phyloP scores from a whole-genome alignment of 2,797 vertebrate species.

The Malacoctenus gilli region DNA sequence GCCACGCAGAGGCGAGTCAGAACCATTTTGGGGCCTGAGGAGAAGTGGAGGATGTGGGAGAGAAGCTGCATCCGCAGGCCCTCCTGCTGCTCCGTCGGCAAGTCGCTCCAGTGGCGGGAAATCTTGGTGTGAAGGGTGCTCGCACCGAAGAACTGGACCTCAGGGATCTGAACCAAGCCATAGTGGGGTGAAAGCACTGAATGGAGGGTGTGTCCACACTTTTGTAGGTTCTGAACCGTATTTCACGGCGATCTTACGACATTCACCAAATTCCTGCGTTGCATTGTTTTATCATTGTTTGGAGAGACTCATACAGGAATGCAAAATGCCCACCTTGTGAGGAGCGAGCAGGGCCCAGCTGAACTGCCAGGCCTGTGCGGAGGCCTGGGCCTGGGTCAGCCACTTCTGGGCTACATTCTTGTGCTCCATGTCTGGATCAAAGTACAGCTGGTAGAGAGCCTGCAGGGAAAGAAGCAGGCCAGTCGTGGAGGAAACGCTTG shows the following conservation, averaged over 20 bases:
- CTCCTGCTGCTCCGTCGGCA: conserved; percentile 89
- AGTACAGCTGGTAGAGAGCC: conserved; percentile 98
- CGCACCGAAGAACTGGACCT: conserved; percentile 98
- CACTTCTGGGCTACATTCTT: conserved; percentile 98
- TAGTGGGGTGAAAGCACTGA: too few relatives aligned
- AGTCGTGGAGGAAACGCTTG: neutral
- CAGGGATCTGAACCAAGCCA: conserved; percentile 82
- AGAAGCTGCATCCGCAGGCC: conserved; percentile 93
- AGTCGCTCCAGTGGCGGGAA: conserved; percentile 93
- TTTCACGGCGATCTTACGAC: neutral
- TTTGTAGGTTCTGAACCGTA: too few relatives aligned
- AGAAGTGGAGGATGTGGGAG: conserved; percentile 90
- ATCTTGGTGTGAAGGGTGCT: conserved; percentile 97
- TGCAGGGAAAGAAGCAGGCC: conserved; percentile 54
- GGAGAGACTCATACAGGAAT: too few relatives aligned
- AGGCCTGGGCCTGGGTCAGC: conserved; percentile 95
- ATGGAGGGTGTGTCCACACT: too few relatives aligned
- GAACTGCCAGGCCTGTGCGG: conserved; percentile 96
- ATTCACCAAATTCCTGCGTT: too few relatives aligned
- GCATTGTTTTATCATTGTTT: too few relatives aligned
- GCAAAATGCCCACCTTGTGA: conserved; percentile 81
- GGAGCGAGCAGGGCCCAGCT: conserved; percentile 92
- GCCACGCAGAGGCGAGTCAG: conserved; percentile 94
- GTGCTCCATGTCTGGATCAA: conserved; percentile 93
- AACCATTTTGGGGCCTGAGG: conserved; percentile 94